Conservation (phyloP, 1,140 invertebrate species). For the Achatina immaculata region DNA sequence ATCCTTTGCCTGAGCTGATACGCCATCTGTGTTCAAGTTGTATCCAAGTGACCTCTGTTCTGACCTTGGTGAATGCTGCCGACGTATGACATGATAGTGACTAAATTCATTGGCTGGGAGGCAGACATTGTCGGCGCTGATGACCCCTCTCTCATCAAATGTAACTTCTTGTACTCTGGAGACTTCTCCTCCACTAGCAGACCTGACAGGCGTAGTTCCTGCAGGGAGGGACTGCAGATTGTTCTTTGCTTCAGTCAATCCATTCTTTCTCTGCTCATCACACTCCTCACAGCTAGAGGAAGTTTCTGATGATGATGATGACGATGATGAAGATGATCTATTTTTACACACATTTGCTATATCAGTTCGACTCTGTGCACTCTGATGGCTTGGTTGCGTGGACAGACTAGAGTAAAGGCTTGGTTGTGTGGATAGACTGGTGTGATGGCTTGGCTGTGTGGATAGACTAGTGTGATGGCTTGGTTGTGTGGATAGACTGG, state of each 20-base stretch:
- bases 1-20: neutral
- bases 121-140: neutral
- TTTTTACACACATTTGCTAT: conserved; percentile 30
- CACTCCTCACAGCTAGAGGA: conserved; percentile 30
- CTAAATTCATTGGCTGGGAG: neutral
- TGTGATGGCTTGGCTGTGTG: neutral
- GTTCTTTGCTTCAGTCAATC: neutral
- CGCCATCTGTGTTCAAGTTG: neutral
- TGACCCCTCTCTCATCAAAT: neutral
- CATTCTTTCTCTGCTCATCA: conserved; percentile 30
- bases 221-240: neutral
- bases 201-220: neutral
- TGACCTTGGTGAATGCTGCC: conserved; percentile 12
- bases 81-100: conserved; percentile 1
- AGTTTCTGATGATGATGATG: conserved; percentile 1
- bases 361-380: neutral
- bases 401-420: neutral
- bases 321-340: conserved; percentile 27
- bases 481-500: neutral
- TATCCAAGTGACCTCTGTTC: neutral
- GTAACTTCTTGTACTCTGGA: neutral
- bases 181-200: too few species aligned
- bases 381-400: neutral
- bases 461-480: neutral
- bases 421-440: neutral